Evolutionary conservation across 2,888 invertebrate species (phyloP).

Genomic region (Baccha elongata): DNA sequence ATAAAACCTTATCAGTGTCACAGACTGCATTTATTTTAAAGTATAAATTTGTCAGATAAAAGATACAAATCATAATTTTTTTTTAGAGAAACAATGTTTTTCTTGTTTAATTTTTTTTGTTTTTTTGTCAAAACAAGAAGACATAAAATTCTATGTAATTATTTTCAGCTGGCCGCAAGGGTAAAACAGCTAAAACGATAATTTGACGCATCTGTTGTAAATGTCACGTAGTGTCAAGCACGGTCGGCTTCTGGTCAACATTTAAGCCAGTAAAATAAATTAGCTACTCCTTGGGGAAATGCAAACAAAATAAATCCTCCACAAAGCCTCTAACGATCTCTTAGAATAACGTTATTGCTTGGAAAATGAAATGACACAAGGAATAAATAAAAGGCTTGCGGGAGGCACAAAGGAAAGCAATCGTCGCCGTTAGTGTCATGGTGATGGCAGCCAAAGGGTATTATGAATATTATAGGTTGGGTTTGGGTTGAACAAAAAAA

Average conservation of each 20-base stretch:
- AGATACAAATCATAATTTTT: neutral
- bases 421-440: conserved; percentile 44
- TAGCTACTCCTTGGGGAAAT: conserved; percentile 60
- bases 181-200: conserved; percentile 41
- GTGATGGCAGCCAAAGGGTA: conserved; percentile 30
- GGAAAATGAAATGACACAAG: conserved; percentile 65
- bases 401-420: conserved; percentile 49
- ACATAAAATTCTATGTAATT: conserved; percentile 36
- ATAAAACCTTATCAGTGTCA: neutral
- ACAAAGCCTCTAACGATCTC: conserved; percentile 54
- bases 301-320: conserved; percentile 42
- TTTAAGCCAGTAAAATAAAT: conserved; percentile 61
- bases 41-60: neutral
- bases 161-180: conserved; percentile 41
- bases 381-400: conserved; percentile 64
- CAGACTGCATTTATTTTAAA: neutral
- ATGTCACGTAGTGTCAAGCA: conserved; percentile 64
- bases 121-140: conserved; percentile 24
- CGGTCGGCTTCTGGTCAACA: conserved; percentile 59
- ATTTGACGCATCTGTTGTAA: conserved; percentile 69
- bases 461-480: neutral
- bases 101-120: no score
- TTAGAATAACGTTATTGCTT: conserved; percentile 57
- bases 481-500: neutral
- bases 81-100: neutral